Evolutionary conservation across 2,888 invertebrate genomes (phyloP), one percentile per base, ranked within the genome.

Genomic region (Ochropacha duplaris): DNA sequence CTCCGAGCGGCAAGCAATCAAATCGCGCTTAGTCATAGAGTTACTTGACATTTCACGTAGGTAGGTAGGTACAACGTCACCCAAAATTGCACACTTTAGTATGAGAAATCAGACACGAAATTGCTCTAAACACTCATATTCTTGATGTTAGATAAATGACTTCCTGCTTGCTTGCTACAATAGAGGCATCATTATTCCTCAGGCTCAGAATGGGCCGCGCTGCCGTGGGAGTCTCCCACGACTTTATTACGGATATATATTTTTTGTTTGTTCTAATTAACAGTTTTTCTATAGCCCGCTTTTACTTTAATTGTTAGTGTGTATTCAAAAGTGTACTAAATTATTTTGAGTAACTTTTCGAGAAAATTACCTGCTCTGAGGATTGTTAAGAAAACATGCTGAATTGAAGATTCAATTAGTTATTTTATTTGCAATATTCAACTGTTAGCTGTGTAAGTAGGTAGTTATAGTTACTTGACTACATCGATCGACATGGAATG

Each of bases 141-240:
- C 90, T 90, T 91, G 91, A 92, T 92, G 92, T 86, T 90, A 91
- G 92, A 92, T 92, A 92, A 92, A 92, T 90, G 83, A 92, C 92
- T 92, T 92, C 92, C 92, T 92, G 92, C 87, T n/a, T 86, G 81
- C 69, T 77, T 79, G 76, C 76, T 78, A 92, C 92, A 92, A 92
- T 92, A 78, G 90, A 86, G 84, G 81, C 90, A 87, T 91, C 92
- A 92, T 92, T 92, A 92, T 87, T 87, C 86, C 78, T 74, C 81
- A 76, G 74, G 76, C 77, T 64, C 70, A 79, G 87, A 89, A 90
- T 87, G 82, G 86, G 81, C 79, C 78, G 44, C 79, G 75, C 77
- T 77, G 81, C 84, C 92, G 92, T 92, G 92, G 86, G 92, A 92
- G 81, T 62, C 84, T 92, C 92, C 81, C 92, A 92, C 92, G 92